Base-by-base conservation (phyloP, 2,113 vertebrate genomes). In the Chinchilla lanigera region DNA sequence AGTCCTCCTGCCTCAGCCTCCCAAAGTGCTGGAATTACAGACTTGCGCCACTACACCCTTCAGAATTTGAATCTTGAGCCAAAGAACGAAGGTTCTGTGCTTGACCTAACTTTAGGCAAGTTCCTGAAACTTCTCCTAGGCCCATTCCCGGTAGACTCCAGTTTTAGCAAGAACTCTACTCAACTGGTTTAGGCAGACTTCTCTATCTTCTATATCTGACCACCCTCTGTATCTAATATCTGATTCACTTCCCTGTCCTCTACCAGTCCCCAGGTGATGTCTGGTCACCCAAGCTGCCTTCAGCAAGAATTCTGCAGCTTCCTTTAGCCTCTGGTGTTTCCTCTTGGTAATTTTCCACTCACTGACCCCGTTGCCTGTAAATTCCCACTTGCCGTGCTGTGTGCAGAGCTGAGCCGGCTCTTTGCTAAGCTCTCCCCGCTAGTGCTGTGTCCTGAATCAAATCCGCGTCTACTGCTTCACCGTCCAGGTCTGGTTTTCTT, bases 391-490 rank as follows among this genome's bases (percentile, higher is more conserved):
- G 17, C 54, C 2, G 6, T 1, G 44, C 26, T 44, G 6, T 33
- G 16, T 44, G 35, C 20, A 14, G 30, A 69, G 52, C 6, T 0
- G 20, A 47, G 6, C 22, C 8, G 0, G 22, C 13, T 88, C 58
- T 54, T 0, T 1, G 5, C 38, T 47, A 9, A 33, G 50, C 1
- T 58, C 8, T 38, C 24, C 20, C 2, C 17, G 17, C 35, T 11
- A 5, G 0, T 6, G 16, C 61, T 41, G 10, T 3, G 65, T 2
- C 44, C 77, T 20, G 14, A 26, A 41, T 35, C 20, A 50, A n/a
- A n/a, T 26, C 61, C 17, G 0, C 1, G 14, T 65, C 26, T n/a
- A 9, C 16, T 17, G 75, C 33, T 56, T 12, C 4, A 3, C 50
- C 11, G 77, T 33, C 17, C 50, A 10, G 63, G 41, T 73, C 41